Evolutionary conservation across 2,113 vertebrate genomes (phyloP).

Genomic region (Scortum barcoo): DNA sequence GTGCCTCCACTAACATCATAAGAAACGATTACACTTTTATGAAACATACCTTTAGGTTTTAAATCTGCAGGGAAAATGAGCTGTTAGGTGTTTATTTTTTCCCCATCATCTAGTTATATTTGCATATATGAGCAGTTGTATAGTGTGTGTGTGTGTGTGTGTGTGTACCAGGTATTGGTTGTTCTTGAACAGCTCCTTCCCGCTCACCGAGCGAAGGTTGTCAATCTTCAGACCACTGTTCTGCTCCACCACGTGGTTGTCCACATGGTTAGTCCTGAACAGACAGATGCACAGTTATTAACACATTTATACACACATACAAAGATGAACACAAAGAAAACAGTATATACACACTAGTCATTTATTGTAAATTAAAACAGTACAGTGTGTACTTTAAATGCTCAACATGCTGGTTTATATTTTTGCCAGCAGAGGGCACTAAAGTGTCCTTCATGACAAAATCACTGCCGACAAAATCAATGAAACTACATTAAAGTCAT

Average conservation of each 20-base stretch:
- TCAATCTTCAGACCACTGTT: slow-evolving; percentile 59
- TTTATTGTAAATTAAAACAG: background rate
- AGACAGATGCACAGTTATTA: slow-evolving; percentile 1
- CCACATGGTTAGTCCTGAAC: slow-evolving; percentile 75
- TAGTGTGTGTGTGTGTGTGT: slow-evolving; percentile 15
- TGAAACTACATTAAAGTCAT: background rate
- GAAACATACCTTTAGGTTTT: background rate
- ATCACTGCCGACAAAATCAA: background rate
- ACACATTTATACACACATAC: background rate
- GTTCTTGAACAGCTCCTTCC: slow-evolving; percentile 81
- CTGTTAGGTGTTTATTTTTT: background rate
- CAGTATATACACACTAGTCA: background rate
- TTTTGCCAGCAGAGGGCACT: slow-evolving; percentile 17
- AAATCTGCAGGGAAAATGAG: background rate
- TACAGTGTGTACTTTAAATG: background rate
- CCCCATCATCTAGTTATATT: no score
- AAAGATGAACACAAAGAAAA: background rate
- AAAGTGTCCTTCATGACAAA: background rate
- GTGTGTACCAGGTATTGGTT: slow-evolving; percentile 70
- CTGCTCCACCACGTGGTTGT: slow-evolving; percentile 71
- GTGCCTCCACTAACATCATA: background rate
- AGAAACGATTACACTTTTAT: background rate
- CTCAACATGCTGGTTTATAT: background rate
- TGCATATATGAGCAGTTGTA: no score
- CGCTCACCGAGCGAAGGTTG: slow-evolving; percentile 66